A percentile compares a stretch with the other conserved stretches of the same genome.
These are phyloP conservation scores for Limnephilus lunatus DNA, from an alignment of 2,888 invertebrate genomes.

Conservation along the genomic window DNA sequence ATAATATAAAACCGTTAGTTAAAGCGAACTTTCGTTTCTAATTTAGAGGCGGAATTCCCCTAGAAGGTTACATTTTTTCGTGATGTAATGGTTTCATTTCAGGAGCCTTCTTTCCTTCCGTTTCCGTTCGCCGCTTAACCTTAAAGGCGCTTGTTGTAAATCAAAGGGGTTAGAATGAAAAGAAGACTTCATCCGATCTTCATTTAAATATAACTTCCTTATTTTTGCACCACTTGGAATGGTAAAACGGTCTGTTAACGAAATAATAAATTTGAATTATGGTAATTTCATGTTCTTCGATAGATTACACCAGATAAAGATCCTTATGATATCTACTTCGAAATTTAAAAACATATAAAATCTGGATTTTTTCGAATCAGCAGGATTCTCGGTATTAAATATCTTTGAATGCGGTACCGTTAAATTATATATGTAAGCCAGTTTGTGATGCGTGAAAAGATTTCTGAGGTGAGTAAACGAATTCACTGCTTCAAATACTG, in stretches of 20 bases:
- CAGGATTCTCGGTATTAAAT: too few species aligned
- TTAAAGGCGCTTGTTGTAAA: constrained; percentile 18
- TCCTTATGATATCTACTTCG: too few species aligned
- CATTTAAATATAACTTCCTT: not conserved
- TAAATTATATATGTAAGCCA: too few species aligned
- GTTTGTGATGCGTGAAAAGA: too few species aligned
- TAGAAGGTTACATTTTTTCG: constrained; percentile 32
- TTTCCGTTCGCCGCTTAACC: constrained; percentile 34
- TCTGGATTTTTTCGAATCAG: too few species aligned
- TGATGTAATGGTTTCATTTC: constrained; percentile 41
- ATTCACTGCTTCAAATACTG: too few species aligned
- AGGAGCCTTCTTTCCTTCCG: constrained; percentile 24
- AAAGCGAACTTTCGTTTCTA: constrained; percentile 38
- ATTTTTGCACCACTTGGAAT: not conserved
- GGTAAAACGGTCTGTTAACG: not conserved
- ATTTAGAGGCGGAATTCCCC: constrained; percentile 22
- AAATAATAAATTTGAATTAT: not conserved
- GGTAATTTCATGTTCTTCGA: not conserved
- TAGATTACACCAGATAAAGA: not conserved
- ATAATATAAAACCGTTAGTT: not conserved
- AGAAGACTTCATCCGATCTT: not conserved
- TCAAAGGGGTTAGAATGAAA: constrained; percentile 11
- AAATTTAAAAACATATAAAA: too few species aligned
- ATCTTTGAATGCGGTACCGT: too few species aligned
- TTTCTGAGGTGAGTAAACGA: too few species aligned